These are phyloP conservation scores for Lottia scabra DNA, from an alignment of 2,888 invertebrate species.

Conservation along the genomic window DNA sequence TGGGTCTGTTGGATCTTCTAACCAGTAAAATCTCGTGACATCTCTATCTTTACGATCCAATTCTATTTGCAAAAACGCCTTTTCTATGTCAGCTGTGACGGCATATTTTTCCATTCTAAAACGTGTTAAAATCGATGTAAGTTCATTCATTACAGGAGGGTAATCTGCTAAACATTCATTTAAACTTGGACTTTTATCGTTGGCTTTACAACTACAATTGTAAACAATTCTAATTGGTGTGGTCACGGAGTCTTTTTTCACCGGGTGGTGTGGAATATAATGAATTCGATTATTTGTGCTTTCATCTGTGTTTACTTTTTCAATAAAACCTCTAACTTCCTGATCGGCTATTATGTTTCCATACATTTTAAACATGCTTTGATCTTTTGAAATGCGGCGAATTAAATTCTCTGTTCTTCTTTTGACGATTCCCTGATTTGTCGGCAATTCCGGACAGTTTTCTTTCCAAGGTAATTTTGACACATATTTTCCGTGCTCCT, in stretches of 20 bases:
- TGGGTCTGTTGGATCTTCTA: slow-evolving; percentile 24
- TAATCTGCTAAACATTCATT: slow-evolving; percentile 30
- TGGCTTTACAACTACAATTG: slow-evolving; percentile 28
- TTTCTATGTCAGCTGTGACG: slow-evolving; percentile 27
- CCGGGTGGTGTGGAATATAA: slow-evolving; percentile 30
- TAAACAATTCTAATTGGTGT: slow-evolving; percentile 33
- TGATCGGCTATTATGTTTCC: slow-evolving; percentile 29
- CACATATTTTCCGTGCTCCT: too few relatives aligned
- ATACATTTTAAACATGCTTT: slow-evolving; percentile 13
- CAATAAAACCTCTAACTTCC: background rate
- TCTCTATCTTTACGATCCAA: slow-evolving; percentile 25
- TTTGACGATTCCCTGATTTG: background rate
- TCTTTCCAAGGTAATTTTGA: too few relatives aligned
- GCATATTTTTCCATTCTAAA: slow-evolving; percentile 27
- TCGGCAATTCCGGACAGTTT: too few relatives aligned
- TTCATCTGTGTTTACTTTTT: too few relatives aligned
- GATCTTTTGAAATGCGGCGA: slow-evolving; percentile 10
- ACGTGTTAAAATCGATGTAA: background rate
- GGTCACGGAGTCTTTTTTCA: slow-evolving; percentile 29
- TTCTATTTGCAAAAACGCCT: slow-evolving; percentile 25
- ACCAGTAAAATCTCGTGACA: slow-evolving; percentile 30
- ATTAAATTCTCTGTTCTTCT: slow-evolving; percentile 14
- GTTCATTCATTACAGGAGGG: slow-evolving; percentile 28
- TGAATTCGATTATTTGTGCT: too few relatives aligned
- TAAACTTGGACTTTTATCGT: slow-evolving; percentile 21